phyloP scores from a whole-genome alignment of 2,797 vertebrate species.

The Sus cebifrons region DNA sequence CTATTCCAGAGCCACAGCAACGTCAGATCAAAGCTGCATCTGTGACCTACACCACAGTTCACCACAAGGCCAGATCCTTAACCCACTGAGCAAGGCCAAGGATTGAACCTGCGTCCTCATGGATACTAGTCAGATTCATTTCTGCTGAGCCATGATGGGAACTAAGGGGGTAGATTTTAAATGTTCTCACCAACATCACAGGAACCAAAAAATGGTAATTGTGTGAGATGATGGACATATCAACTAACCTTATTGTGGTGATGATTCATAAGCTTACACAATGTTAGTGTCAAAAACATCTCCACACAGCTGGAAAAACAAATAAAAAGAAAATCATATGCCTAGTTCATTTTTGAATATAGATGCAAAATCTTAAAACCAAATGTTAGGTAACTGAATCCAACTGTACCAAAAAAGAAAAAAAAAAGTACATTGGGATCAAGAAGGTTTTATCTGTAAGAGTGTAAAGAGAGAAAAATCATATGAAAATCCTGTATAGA shows the following conservation, averaged over 20 bases:
- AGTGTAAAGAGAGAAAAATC: background rate
- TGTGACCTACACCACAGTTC: too few species aligned
- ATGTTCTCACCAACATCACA: background rate
- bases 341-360: background rate
- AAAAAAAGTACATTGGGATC: background rate
- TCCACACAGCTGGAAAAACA: background rate
- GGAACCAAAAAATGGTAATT: background rate
- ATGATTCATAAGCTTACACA: background rate
- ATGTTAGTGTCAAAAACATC: background rate
- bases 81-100: too few species aligned
- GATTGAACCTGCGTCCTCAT: too few species aligned
- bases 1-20: too few species aligned
- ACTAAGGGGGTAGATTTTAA: background rate
- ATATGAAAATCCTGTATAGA: background rate
- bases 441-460: slow-evolving; percentile 38
- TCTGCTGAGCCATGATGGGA: too few species aligned
- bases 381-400: background rate
- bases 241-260: background rate
- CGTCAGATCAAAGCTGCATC: too few species aligned
- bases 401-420: background rate
- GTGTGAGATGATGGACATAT: background rate
- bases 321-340: background rate
- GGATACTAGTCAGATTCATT: too few species aligned
- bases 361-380: background rate
- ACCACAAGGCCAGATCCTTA: too few species aligned